Percentiles rank a stretch among this genome's conserved stretches.
Conservation (phyloP, 1,140 invertebrate genomes). For the Aporrectodea caliginosa region DNA sequence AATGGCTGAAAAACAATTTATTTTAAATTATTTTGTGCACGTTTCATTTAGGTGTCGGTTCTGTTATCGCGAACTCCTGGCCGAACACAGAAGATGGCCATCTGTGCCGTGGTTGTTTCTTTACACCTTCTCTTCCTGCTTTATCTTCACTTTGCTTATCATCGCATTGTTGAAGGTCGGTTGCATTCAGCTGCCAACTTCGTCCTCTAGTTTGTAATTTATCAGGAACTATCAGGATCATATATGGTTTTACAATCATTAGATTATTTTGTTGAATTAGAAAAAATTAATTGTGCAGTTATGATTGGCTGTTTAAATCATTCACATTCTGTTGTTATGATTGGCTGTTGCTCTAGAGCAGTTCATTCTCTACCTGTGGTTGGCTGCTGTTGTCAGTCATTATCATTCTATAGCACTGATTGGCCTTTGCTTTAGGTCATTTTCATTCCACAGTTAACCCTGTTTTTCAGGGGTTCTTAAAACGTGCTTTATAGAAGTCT, state of each 20-base stretch:
- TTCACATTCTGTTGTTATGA: too few relatives aligned
- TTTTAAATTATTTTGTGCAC: slow-evolving; percentile 34
- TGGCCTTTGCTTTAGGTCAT: too few relatives aligned
- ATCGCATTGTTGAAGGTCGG: slow-evolving; percentile 56
- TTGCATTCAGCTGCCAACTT: not conserved
- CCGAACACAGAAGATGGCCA: slow-evolving; percentile 48
- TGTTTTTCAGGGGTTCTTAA: not conserved
- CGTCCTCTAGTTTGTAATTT: not conserved
- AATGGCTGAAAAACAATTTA: not conserved
- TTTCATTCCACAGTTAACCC: not conserved
- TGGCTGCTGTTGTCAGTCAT: too few relatives aligned
- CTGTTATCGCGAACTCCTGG: slow-evolving; percentile 48
- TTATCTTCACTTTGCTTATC: slow-evolving; percentile 58
- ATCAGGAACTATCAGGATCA: not conserved
- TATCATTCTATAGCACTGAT: too few relatives aligned
- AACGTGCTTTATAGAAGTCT: not conserved
- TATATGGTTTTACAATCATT: not conserved
- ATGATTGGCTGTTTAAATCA: not conserved
- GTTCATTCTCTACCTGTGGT: not conserved
- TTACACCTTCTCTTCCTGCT: slow-evolving; percentile 54
- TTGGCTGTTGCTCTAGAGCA: not conserved
- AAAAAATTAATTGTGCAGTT: not conserved
- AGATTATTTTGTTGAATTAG: not conserved
- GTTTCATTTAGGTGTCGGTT: slow-evolving; percentile 52
- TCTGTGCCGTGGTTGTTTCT: slow-evolving; percentile 43